phyloP scores from a whole-genome alignment of 2,888 invertebrate genomes.

The Rhorus exstirpatorius region DNA sequence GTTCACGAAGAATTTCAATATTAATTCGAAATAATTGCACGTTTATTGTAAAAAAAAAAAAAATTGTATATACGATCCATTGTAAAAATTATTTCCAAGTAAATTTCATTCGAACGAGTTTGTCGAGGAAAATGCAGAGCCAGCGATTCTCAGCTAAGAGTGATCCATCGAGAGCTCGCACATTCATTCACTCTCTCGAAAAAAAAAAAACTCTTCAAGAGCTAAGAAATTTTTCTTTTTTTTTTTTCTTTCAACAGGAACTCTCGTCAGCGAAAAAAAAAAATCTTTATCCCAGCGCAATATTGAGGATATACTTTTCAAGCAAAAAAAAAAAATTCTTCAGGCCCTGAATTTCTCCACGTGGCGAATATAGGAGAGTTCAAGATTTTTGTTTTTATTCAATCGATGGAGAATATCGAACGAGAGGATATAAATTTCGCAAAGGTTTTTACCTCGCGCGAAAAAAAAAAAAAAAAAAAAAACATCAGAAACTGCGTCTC shows the following conservation, averaged over 20 bases:
- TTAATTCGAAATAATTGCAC: slow-evolving; percentile 14
- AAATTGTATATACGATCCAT: background rate
- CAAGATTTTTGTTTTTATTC: background rate
- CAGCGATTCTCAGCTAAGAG: slow-evolving; percentile 2
- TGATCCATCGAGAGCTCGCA: slow-evolving; percentile 7
- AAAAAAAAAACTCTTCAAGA: background rate
- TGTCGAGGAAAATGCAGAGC: slow-evolving; percentile 25
- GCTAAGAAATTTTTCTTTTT: background rate
- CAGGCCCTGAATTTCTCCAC: background rate
- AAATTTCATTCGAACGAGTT: slow-evolving; percentile 40
- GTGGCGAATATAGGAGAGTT: background rate
- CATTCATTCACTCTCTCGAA: slow-evolving; percentile 16
- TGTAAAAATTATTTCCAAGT: no score
- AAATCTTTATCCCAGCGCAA: background rate
- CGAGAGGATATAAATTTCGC: slow-evolving; percentile 43
- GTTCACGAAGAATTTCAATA: slow-evolving; percentile 34
- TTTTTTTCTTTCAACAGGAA: slow-evolving; percentile 10
- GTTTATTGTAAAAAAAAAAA: background rate
- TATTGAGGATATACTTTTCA: background rate
- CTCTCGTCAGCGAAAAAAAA: no score
- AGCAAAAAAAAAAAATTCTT: background rate
- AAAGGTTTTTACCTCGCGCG: slow-evolving; percentile 51
- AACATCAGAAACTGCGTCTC: slow-evolving; percentile 54
- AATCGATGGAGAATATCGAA: background rate
- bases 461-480: slow-evolving; percentile 19